Evolutionary conservation across 2,888 invertebrate genomes (phyloP).

Genomic region (Lepidonotus clava): DNA sequence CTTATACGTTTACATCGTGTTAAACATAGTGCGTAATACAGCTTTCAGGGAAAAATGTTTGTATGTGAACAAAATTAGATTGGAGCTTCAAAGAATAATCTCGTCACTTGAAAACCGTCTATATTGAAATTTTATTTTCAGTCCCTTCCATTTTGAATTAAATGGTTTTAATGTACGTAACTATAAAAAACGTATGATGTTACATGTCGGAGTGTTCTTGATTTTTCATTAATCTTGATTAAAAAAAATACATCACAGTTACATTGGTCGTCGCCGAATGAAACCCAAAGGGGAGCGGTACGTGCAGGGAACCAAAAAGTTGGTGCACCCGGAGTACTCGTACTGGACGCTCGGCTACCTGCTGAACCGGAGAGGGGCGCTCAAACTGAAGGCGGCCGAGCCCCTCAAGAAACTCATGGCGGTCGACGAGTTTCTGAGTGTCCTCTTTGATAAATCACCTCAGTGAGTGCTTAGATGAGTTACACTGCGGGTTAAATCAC

Average conservation of each 20-base stretch:
- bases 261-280: conserved; percentile 95
- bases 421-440: conserved; percentile 97
- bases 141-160: too few relatives aligned
- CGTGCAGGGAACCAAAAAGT: conserved; percentile 85
- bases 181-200: too few relatives aligned
- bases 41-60: too few relatives aligned
- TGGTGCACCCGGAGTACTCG: conserved; percentile 92
- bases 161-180: too few relatives aligned
- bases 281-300: conserved; percentile 86
- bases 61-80: too few relatives aligned
- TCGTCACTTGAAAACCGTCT: too few relatives aligned
- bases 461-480: conserved; percentile 87
- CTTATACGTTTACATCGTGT: neutral
- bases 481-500: too few relatives aligned
- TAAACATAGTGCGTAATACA: neutral
- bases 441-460: conserved; percentile 89
- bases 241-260: conserved; percentile 83
- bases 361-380: conserved; percentile 89
- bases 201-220: too few relatives aligned
- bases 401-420: conserved; percentile 93
- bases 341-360: conserved; percentile 99
- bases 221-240: too few relatives aligned
- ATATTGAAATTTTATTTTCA: too few relatives aligned
- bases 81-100: too few relatives aligned
- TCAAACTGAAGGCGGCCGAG: conserved; percentile 89